A percentile compares a stretch with the other conserved stretches of the same genome.
These are phyloP conservation scores for Mimumesa dahlbomi DNA, from an alignment of 2,888 invertebrate genomes.

Conservation along the genomic window DNA sequence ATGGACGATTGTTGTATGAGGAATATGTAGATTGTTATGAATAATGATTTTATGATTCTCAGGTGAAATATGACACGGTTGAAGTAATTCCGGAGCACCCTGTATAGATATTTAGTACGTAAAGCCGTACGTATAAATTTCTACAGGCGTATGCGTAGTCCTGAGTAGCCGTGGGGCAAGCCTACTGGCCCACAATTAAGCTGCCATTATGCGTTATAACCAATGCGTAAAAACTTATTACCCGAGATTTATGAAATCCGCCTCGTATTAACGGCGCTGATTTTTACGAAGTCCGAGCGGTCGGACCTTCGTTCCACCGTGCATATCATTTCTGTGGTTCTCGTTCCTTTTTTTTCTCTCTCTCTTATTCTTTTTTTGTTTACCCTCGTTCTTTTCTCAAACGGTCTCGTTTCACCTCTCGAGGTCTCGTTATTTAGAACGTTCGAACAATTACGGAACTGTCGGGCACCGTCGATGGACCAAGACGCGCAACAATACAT, in stretches of 20 bases:
- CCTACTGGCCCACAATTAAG: constrained; percentile 75
- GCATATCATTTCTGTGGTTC: not conserved
- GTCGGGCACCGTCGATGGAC: too few relatives aligned
- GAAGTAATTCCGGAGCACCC: not conserved
- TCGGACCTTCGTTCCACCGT: not conserved
- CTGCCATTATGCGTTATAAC: constrained; percentile 74
- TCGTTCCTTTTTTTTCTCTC: not conserved
- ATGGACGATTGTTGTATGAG: too few relatives aligned
- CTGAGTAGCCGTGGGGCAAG: constrained; percentile 50
- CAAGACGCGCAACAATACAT: too few relatives aligned
- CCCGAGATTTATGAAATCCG: constrained; percentile 75
- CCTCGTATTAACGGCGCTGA: constrained; percentile 70
- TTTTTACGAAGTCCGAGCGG: constrained; percentile 29
- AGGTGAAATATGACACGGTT: too few relatives aligned
- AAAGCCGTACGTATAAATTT: constrained; percentile 26
- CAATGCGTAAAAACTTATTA: constrained; percentile 75
- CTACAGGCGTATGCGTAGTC: constrained; percentile 7
- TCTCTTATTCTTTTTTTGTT: not conserved
- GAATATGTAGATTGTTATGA: too few relatives aligned
- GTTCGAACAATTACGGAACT: too few relatives aligned
- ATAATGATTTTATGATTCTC: too few relatives aligned
- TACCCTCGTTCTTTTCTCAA: not conserved
- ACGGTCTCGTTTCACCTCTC: not conserved
- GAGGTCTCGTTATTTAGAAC: too few relatives aligned
- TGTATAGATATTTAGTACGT: constrained; percentile 12